Conservation (phyloP, 2,113 vertebrate species). For the Grallaria varia region DNA sequence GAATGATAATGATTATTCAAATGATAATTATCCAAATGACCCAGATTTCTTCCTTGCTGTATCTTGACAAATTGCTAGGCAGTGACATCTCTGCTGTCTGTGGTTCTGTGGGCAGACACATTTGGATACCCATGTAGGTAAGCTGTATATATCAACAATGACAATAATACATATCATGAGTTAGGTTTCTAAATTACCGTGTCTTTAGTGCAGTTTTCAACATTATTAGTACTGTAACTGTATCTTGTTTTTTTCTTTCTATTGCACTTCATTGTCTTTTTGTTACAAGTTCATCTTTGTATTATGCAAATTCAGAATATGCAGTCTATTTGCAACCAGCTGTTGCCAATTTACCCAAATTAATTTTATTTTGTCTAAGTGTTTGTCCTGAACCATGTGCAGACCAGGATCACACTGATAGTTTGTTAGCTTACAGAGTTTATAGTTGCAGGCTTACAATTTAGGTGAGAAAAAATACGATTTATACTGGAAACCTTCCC, state of each 20-base stretch:
- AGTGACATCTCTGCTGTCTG: not conserved
- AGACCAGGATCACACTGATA: not conserved
- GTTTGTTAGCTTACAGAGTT: not conserved
- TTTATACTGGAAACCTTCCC: not conserved
- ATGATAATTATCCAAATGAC: constrained; percentile 48
- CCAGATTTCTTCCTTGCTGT: constrained; percentile 26
- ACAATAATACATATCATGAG: not conserved
- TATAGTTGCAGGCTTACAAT: not conserved
- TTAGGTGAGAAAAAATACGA: not conserved
- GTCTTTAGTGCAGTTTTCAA: not conserved
- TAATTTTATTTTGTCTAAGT: not conserved
- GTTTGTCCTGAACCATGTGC: not conserved
- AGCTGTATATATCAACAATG: not conserved
- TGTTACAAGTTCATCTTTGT: not conserved
- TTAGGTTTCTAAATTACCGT: not conserved
- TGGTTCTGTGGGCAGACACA: not conserved
- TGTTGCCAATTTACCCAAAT: not conserved
- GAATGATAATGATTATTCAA: constrained; percentile 54
- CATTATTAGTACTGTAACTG: not conserved
- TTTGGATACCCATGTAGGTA: not conserved
- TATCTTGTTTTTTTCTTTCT: not conserved
- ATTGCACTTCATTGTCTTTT: not conserved
- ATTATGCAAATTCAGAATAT: not conserved
- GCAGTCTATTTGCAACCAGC: not conserved
- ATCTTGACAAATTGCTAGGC: constrained; percentile 8